Conservation (phyloP, 2,797 vertebrate genomes). For the Pangasius krempfi region DNA sequence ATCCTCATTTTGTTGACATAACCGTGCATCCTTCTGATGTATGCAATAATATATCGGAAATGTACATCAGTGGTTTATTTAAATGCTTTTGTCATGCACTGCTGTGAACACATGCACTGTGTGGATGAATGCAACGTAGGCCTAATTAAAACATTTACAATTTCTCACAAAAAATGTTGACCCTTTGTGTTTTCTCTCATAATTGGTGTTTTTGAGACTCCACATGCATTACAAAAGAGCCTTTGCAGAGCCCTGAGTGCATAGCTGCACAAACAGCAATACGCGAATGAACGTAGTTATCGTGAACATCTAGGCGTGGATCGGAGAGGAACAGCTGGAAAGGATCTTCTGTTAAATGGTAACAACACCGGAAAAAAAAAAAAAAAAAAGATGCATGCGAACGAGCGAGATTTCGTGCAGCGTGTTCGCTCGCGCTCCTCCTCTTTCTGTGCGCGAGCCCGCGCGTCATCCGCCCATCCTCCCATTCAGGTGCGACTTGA, state of each 20-base stretch:
- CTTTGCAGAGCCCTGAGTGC: not conserved
- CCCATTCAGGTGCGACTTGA: slow-evolving; percentile 19
- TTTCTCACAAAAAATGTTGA: not conserved
- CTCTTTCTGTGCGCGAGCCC: slow-evolving; percentile 20
- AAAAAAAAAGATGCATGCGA: slow-evolving; percentile 43
- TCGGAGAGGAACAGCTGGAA: slow-evolving; percentile 21
- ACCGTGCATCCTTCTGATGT: not conserved
- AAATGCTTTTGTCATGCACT: not conserved
- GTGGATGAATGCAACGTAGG: not conserved
- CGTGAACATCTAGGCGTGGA: not conserved
- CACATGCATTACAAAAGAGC: slow-evolving; percentile 46
- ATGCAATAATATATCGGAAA: not conserved
- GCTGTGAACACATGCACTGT: not conserved
- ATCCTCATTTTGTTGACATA: not conserved
- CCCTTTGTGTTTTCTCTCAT: not conserved
- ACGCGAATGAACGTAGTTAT: not conserved
- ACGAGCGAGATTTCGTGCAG: slow-evolving; percentile 44
- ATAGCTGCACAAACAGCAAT: not conserved
- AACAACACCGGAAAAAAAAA: slow-evolving; percentile 27
- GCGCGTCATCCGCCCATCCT: slow-evolving; percentile 26
- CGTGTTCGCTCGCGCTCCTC: slow-evolving; percentile 22
- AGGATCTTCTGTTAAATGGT: slow-evolving; percentile 37
- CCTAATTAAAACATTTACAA: not conserved
- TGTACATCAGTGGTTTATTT: not conserved
- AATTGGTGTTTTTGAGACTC: not conserved